Conservation (phyloP, 2,113 vertebrate species). For the Noturus placidus region DNA sequence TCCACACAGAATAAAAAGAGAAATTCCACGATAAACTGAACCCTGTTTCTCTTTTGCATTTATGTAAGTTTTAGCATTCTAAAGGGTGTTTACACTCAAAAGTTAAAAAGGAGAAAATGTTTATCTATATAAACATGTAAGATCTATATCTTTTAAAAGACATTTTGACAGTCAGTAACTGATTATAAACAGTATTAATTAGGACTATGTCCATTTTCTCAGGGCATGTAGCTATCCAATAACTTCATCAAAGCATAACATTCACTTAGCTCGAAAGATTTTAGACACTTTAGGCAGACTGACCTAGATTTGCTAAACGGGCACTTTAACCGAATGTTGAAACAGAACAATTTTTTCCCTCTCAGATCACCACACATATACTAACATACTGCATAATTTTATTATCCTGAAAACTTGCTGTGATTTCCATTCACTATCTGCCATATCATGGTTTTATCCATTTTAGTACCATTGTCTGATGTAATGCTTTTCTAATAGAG, state of each 20-base stretch:
- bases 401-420: neutral
- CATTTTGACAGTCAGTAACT: neutral
- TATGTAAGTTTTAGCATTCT: neutral
- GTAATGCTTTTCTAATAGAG: neutral
- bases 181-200: neutral
- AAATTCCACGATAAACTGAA: neutral
- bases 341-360: neutral
- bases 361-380: neutral
- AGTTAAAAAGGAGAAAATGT: neutral
- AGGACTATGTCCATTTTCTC: neutral
- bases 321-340: neutral
- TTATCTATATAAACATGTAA: too few relatives aligned
- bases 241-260: neutral
- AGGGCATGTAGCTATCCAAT: neutral
- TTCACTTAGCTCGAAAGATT: neutral
- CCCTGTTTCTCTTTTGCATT: neutral
- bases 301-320: neutral
- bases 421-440: neutral
- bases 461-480: neutral
- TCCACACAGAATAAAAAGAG: neutral
- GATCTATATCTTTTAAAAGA: neutral
- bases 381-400: neutral
- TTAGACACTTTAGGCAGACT: neutral
- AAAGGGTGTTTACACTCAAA: neutral
- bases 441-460: neutral